A percentile compares a stretch with the other conserved stretches of the same genome.
Conservation (phyloP, 2,888 invertebrate genomes). For the Latrodectus elegans region DNA sequence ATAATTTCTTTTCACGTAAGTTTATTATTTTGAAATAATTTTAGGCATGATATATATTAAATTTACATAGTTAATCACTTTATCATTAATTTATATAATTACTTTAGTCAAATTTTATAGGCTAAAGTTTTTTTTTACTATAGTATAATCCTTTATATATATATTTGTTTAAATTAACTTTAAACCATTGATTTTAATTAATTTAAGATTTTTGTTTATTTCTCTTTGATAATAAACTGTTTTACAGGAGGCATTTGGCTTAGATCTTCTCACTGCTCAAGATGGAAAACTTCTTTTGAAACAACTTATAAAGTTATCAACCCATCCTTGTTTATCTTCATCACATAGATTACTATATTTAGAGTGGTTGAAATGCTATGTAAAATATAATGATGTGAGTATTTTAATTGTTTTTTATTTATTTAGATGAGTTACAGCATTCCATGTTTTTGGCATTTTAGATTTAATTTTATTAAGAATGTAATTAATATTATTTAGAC, state of each 20-base stretch:
- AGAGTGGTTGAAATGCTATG: slow-evolving; percentile 52
- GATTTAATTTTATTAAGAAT: too few species aligned
- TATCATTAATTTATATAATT: not conserved
- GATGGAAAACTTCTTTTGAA: slow-evolving; percentile 66
- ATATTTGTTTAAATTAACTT: not conserved
- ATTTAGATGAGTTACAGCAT: not conserved
- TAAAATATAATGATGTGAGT: not conserved
- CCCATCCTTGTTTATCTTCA: slow-evolving; percentile 67
- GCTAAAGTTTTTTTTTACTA: not conserved
- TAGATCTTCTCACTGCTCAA: slow-evolving; percentile 60
- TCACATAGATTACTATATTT: slow-evolving; percentile 68
- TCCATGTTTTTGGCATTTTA: too few species aligned
- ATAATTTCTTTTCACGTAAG: not conserved
- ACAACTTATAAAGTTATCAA: slow-evolving; percentile 59
- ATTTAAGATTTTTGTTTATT: too few species aligned
- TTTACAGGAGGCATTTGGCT: slow-evolving; percentile 59
- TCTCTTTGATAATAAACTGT: slow-evolving; percentile 4
- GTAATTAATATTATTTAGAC: too few species aligned
- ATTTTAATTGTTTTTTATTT: not conserved
- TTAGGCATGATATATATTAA: not conserved
- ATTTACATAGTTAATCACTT: not conserved
- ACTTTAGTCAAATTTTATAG: too few species aligned
- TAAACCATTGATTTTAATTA: not conserved
- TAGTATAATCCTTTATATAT: not conserved
- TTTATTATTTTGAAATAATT: too few species aligned